Conservation (phyloP, 2,113 vertebrate species). For the Pygoscelis adeliae region DNA sequence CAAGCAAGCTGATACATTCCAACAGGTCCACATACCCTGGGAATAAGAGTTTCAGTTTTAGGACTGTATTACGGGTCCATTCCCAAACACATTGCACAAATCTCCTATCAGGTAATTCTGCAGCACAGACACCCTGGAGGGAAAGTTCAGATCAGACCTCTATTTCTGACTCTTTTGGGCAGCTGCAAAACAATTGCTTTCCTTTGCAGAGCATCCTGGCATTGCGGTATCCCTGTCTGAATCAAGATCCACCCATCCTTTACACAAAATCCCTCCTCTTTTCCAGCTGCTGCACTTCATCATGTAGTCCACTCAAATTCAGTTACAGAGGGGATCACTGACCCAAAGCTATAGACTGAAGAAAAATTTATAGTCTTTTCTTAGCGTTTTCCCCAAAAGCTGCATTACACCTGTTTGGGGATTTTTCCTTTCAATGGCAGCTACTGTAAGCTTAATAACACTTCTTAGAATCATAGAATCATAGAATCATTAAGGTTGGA, state of each 20-base stretch:
- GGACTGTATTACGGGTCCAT: not conserved
- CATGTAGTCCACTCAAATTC: not conserved
- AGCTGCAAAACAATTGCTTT: not conserved
- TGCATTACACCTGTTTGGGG: not conserved
- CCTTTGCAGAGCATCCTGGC: not conserved
- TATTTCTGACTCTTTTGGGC: not conserved
- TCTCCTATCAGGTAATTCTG: not conserved
- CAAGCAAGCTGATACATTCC: not conserved
- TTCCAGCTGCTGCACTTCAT: not conserved
- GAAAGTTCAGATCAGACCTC: not conserved
- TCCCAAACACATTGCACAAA: not conserved
- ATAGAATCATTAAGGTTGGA: too few species aligned
- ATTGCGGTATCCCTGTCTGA: not conserved
- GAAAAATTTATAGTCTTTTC: not conserved
- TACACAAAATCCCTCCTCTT: not conserved
- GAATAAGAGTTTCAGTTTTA: not conserved
- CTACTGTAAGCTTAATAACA: not conserved
- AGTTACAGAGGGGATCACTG: not conserved
- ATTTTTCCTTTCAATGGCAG: not conserved
- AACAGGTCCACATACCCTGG: not conserved
- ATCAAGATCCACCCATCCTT: not conserved
- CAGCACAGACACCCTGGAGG: not conserved
- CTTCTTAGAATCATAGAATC: too few species aligned
- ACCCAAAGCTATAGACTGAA: not conserved
- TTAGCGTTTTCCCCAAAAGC: not conserved